Evolutionary conservation across 2,888 invertebrate species (phyloP), one percentile per base, ranked within the genome.

Genomic region (Pegoplata infirma): DNA sequence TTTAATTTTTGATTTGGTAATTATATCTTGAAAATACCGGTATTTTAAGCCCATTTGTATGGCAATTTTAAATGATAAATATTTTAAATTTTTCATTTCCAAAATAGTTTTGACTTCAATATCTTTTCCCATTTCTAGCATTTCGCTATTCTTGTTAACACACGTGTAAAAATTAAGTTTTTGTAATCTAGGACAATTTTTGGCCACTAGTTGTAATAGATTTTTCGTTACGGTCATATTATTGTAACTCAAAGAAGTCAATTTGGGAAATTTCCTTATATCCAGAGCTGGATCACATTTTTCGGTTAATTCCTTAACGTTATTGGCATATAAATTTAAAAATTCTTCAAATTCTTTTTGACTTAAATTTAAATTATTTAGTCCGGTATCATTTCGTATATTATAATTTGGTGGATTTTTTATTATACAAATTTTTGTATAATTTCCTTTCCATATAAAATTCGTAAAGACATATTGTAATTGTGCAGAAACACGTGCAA

Each of bases 251-350:
- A 61, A 23, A 2, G 46, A 2, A 14, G n/a, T 46, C 10, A 61
- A 46, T 46, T 47, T 61, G 8, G 6, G 12, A 12, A 23, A 25
- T 0, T 2, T 14, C 7, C 23, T 17, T 3, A 12, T 17, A 12
- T 47, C 16, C 12, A 47, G 1, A 14, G 10, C 14, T 1, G 0
- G 6, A 23, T 8, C 25, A 47, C 28, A 10, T 6, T 16, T 46
- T 14, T 46, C 16, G 1, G 3, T 47, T 5, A 61, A 10, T 3
- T 46, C 25, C 5, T 61, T 40, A 5, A 61, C 23, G 8, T 61
- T 25, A 1, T 61, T 17, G 7, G 6, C 59, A 59, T 46, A 59
- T 19, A 59, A n/a, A n/a, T 46, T 17, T 16, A 59, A n/a, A 14
- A 59, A 59, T 10, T 59, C 40, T 10, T 40, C 59, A 3, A 59